Evolutionary conservation across 2,888 invertebrate species (phyloP), one percentile per base, ranked within the genome.

Genomic region (Ptilodon capucinus): DNA sequence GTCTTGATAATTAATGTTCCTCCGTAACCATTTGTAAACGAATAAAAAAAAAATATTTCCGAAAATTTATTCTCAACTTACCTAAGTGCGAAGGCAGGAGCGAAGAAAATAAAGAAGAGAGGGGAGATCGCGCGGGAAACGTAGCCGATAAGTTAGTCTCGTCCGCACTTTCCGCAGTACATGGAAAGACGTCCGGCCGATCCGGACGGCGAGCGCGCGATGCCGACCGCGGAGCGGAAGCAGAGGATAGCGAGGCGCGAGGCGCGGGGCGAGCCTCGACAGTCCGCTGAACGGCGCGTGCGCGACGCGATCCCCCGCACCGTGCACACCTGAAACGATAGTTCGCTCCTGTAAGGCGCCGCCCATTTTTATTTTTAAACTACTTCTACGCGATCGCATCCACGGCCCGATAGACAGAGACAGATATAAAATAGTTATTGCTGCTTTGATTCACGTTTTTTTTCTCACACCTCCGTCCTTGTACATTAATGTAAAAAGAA

Each of bases 261-360:
- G 46, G 34, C 34, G 21, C 60, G 58, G 57, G 58, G 60, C 57
- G 62, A 53, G 64, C 71, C 73, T 72, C 71, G 50, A 69, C 71
- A 69, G 80, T 69, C 83, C 81, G 83, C 82, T 83, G 83, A 78
- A 55, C 57, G 74, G 74, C 81, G 79, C 80, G 64, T 76, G 82
- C 78, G 74, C 74, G 44, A 51, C 44, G 43, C 54, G 25, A 50
- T 50, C 48, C 54, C 55, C 60, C 60, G 51, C n/a, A n/a, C 46
- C 57, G 55, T 46, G 48, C 51, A 46, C 58, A 64, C 64, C 71
- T 61, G 60, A 42, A 51, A 55, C 38, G 39, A 55, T 43, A 49
- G 34, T 45, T 40, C 49, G 51, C 28, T 28, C n/a, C 28, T 28
- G 46, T 48, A 53, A 48, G 40, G 51, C 57, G 58, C 59, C 61